A percentile compares a stretch with the other conserved stretches of the same genome.
phyloP scores from a whole-genome alignment of 1,140 invertebrate species.

The Propsilocerus akamusi region DNA sequence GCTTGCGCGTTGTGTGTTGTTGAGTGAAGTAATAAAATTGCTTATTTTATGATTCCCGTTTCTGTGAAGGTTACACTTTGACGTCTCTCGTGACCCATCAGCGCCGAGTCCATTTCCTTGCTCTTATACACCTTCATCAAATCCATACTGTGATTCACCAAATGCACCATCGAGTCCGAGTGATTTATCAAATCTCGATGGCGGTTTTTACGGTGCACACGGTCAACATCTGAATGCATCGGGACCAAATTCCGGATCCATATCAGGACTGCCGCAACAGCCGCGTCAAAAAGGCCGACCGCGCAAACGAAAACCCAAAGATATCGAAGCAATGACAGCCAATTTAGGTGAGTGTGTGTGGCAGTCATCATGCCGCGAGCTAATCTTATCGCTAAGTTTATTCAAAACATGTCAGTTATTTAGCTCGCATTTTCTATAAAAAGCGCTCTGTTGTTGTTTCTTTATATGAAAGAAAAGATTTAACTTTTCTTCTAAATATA shows the following conservation, averaged over 20 bases:
- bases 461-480: no score
- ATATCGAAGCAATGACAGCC: slow-evolving; percentile 63
- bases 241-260: slow-evolving; percentile 5
- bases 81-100: slow-evolving; percentile 39
- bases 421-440: no score
- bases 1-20: slow-evolving; percentile 1
- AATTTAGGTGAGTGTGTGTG: slow-evolving; percentile 46
- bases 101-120: slow-evolving; percentile 40
- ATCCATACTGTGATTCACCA: slow-evolving; percentile 8
- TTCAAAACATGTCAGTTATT: slow-evolving; percentile 1
- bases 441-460: no score
- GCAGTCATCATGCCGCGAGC: neutral
- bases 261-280: slow-evolving; percentile 28
- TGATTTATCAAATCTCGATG: slow-evolving; percentile 21
- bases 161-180: slow-evolving; percentile 22
- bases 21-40: neutral
- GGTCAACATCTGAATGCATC: slow-evolving; percentile 14
- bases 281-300: slow-evolving; percentile 79
- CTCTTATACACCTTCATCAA: slow-evolving; percentile 24
- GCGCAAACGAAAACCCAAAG: slow-evolving; percentile 78
- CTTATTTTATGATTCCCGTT: neutral
- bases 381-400: neutral
- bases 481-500: no score
- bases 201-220: slow-evolving; percentile 21
- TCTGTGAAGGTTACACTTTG: slow-evolving; percentile 54